Evolutionary conservation across 1,140 invertebrate genomes (phyloP).

Genomic region (Diorhabda sublineata): DNA sequence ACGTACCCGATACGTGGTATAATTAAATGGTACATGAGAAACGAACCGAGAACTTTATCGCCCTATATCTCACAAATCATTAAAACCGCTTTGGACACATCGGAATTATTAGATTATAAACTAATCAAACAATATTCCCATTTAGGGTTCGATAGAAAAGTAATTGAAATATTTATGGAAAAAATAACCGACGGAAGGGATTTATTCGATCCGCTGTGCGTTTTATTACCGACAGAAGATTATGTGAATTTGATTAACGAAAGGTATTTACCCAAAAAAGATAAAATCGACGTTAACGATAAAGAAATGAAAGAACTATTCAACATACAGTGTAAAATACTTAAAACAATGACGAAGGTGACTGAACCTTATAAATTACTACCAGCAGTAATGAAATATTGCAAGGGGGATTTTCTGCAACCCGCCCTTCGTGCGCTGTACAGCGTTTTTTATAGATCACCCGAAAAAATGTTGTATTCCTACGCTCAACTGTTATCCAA

Average conservation of each 20-base stretch:
- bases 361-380: constrained; percentile 10
- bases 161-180: not conserved
- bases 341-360: not conserved
- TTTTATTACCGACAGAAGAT: constrained; percentile 15
- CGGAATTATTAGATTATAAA: not conserved
- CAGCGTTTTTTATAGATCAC: constrained; percentile 14
- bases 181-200: not conserved
- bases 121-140: constrained; percentile 17
- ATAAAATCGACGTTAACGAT: constrained; percentile 18
- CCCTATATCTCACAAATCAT: constrained; percentile 11
- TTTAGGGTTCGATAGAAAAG: constrained; percentile 20
- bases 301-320: constrained; percentile 15
- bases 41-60: constrained; percentile 11
- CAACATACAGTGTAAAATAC: constrained; percentile 16
- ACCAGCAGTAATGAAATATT: constrained; percentile 17
- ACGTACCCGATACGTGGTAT: not conserved
- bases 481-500: constrained; percentile 17
- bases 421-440: constrained; percentile 15
- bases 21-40: constrained; percentile 15
- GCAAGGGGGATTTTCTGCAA: constrained; percentile 21
- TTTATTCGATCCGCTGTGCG: not conserved
- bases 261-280: constrained; percentile 13
- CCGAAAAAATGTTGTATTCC: constrained; percentile 15
- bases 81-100: not conserved
- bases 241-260: constrained; percentile 9